Conservation (phyloP, 2,888 invertebrate species). For the Eupsilia transversa region DNA sequence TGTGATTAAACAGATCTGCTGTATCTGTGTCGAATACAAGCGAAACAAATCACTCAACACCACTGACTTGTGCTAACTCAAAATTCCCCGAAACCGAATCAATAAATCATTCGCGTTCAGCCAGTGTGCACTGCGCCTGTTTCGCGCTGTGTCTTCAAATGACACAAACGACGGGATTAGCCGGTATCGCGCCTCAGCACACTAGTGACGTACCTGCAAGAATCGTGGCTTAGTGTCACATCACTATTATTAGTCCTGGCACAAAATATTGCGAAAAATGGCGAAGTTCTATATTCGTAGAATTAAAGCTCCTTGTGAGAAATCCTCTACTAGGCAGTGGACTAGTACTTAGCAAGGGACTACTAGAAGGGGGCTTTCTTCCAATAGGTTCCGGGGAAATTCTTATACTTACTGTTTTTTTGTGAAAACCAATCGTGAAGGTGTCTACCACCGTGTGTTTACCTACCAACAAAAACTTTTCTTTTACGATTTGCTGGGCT, state of each 20-base stretch:
- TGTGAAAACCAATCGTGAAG: not conserved
- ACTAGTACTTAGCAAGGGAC: no score
- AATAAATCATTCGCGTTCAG: conserved; percentile 13
- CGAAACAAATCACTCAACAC: not conserved
- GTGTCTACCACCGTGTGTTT: no score
- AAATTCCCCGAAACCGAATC: not conserved
- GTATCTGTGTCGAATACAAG: not conserved
- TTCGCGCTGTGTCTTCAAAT: conserved; percentile 38
- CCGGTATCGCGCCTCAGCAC: conserved; percentile 62
- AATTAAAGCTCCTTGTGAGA: not conserved
- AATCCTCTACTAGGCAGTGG: not conserved
- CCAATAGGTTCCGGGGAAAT: no score
- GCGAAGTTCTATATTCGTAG: not conserved
- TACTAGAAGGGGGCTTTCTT: no score
- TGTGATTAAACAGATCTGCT: not conserved
- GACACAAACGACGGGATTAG: conserved; percentile 70
- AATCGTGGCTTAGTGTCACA: conserved; percentile 43
- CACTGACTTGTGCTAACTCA: not conserved
- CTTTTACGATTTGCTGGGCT: no score
- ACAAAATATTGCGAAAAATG: conserved; percentile 29
- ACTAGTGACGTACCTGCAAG: conserved; percentile 47
- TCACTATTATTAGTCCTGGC: conserved; percentile 35
- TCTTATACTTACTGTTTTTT: not conserved
- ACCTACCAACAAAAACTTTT: no score
- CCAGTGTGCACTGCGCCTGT: conserved; percentile 35